Conservation (phyloP, 2,113 vertebrate genomes). For the Connochaetes taurinus region DNA sequence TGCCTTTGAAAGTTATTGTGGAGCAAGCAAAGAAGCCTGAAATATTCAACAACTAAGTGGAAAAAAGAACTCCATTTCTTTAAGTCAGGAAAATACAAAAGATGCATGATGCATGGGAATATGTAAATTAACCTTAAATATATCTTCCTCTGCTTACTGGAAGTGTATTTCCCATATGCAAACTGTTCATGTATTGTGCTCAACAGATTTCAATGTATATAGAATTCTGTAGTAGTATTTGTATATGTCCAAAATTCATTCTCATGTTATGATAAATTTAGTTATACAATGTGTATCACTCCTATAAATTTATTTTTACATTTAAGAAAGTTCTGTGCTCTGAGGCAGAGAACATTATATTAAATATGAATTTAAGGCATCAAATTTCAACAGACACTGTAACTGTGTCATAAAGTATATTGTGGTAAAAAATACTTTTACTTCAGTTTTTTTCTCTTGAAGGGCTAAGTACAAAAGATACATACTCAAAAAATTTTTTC, state of each 20-base stretch:
- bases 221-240: background rate
- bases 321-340: background rate
- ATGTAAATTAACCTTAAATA: conserved; percentile 19
- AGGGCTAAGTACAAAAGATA: background rate
- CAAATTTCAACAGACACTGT: background rate
- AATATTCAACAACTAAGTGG: conserved; percentile 20
- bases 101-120: background rate
- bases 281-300: background rate
- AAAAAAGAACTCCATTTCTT: background rate
- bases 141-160: background rate
- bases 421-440: background rate
- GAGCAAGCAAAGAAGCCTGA: background rate
- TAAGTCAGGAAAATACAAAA: background rate
- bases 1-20: conserved; percentile 28
- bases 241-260: background rate
- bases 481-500: background rate
- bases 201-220: background rate
- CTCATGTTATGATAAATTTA: background rate
- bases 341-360: background rate
- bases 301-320: background rate
- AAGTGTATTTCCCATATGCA: background rate
- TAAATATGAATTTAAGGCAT: conserved; percentile 8
- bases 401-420: background rate
- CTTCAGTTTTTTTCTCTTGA: background rate
- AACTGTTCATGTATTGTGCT: conserved; percentile 10